phyloP scores from a whole-genome alignment of 2,888 invertebrate species.

The Nephrotoma guestfalica region DNA sequence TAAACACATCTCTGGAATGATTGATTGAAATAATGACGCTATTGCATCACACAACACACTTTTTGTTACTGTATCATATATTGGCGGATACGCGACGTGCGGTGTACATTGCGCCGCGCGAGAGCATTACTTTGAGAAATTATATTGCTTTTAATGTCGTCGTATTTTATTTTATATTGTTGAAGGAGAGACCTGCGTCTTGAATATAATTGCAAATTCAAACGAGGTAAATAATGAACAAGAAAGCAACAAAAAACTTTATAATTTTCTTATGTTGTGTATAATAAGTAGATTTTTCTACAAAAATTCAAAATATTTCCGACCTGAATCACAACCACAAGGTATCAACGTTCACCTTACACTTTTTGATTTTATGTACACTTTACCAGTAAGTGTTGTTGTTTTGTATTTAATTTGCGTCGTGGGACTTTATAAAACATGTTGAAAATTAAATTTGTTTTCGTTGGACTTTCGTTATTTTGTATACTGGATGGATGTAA shows the following conservation, averaged over 20 bases:
- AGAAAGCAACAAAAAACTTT: background rate
- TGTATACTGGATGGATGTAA: background rate
- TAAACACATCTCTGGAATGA: background rate
- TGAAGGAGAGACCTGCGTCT: background rate
- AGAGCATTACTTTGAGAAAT: background rate
- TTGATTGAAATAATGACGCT: background rate
- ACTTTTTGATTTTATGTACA: background rate
- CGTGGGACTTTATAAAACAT: background rate
- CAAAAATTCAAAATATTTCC: background rate
- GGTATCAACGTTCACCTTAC: background rate
- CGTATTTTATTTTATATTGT: background rate
- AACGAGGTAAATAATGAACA: background rate
- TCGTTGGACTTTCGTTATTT: background rate
- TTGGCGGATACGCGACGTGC: background rate
- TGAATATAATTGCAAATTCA: background rate
- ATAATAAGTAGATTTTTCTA: background rate
- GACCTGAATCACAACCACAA: background rate
- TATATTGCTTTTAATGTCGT: background rate
- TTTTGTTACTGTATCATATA: background rate
- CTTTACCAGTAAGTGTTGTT: background rate
- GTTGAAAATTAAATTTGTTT: background rate
- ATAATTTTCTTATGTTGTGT: background rate
- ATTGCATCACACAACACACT: background rate
- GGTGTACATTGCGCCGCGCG: background rate
- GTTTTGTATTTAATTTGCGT: background rate